Evolutionary conservation across 2,888 invertebrate species (phyloP).

Genomic region (Pheosia gnoma): DNA sequence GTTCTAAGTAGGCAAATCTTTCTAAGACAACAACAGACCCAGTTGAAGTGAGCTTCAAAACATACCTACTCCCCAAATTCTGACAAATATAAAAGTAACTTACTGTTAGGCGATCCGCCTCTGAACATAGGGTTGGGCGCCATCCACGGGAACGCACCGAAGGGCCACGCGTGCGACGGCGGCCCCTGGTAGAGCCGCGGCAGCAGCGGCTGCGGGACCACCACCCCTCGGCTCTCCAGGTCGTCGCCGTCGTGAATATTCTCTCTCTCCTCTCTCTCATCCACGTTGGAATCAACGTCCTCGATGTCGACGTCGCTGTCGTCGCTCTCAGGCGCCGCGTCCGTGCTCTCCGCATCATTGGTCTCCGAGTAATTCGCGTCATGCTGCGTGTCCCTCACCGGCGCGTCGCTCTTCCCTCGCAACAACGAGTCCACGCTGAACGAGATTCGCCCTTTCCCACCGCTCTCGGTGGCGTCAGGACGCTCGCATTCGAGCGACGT

Average conservation of each 20-base stretch:
- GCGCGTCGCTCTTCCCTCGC: slow-evolving; percentile 63
- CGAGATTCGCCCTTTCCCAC: slow-evolving; percentile 87
- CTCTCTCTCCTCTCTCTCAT: slow-evolving; percentile 74
- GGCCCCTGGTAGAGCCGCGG: slow-evolving; percentile 84
- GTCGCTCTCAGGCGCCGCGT: slow-evolving; percentile 66
- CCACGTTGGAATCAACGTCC: slow-evolving; percentile 73
- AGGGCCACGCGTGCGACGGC: slow-evolving; percentile 83
- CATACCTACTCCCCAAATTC: not conserved
- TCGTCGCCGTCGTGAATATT: slow-evolving; percentile 75
- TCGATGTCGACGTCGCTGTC: slow-evolving; percentile 82
- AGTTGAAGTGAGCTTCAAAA: not conserved
- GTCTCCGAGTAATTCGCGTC: slow-evolving; percentile 58
- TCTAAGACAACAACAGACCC: too few relatives aligned
- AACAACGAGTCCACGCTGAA: slow-evolving; percentile 89
- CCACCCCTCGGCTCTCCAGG: slow-evolving; percentile 77
- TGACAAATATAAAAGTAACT: slow-evolving; percentile 42
- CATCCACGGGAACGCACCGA: slow-evolving; percentile 88
- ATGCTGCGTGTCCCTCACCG: slow-evolving; percentile 50
- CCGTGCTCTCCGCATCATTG: slow-evolving; percentile 72
- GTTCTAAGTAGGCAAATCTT: too few relatives aligned
- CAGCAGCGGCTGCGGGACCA: slow-evolving; percentile 87
- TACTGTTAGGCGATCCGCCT: slow-evolving; percentile 85
- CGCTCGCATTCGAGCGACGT: slow-evolving; percentile 81
- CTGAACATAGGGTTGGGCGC: slow-evolving; percentile 85
- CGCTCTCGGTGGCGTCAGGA: slow-evolving; percentile 76